Evolutionary conservation across 2,888 invertebrate species (phyloP).

Genomic region (Cerceris ruficornis): DNA sequence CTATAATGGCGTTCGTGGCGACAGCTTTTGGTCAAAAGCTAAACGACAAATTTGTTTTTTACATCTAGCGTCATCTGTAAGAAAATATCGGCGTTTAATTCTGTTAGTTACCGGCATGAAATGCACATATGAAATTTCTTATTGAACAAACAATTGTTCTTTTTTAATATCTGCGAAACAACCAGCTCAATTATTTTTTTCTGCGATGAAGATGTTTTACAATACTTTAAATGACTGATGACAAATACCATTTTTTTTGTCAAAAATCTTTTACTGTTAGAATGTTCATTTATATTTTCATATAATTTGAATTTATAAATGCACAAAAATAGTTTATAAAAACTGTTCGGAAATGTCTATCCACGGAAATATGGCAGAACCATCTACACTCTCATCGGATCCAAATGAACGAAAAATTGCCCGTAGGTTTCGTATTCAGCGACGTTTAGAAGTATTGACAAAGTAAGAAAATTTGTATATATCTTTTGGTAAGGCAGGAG

Average conservation of each 20-base stretch:
- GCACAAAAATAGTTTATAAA: constrained; percentile 1
- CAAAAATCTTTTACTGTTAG: not conserved
- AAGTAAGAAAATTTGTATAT: constrained; percentile 75
- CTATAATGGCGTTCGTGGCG: too few relatives aligned
- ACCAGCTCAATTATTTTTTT: too few relatives aligned
- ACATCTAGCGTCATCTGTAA: constrained; percentile 11
- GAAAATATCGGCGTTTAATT: not conserved
- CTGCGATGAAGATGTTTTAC: not conserved
- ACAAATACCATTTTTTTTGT: not conserved
- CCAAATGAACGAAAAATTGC: constrained; percentile 88
- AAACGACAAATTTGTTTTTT: too few relatives aligned
- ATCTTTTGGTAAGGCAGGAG: not conserved
- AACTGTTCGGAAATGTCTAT: constrained; percentile 6
- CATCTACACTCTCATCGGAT: constrained; percentile 85
- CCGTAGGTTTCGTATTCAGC: constrained; percentile 86
- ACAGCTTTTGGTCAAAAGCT: too few relatives aligned
- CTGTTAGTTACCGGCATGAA: constrained; percentile 18
- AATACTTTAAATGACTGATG: not conserved
- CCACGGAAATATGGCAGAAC: constrained; percentile 79
- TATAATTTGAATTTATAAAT: not conserved
- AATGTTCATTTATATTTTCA: not conserved
- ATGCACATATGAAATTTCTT: not conserved
- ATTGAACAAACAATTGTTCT: constrained; percentile 49
- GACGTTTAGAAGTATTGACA: constrained; percentile 84
- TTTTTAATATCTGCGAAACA: constrained; percentile 1